Evolutionary conservation across 2,888 invertebrate species (phyloP).

Genomic region (Heliconius erato): DNA sequence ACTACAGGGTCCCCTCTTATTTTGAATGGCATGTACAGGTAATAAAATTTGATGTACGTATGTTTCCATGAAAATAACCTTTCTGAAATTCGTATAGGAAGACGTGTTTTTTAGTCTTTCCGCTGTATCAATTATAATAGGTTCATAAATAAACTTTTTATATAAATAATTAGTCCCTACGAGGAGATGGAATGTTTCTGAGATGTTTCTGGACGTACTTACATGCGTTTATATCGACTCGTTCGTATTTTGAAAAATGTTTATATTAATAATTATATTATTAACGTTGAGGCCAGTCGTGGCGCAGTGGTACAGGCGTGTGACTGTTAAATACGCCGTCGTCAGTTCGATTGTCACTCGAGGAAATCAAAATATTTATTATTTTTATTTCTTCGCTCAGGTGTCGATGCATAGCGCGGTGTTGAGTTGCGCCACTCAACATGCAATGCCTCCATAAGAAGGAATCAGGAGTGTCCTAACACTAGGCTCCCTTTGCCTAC

Average conservation of each 20-base stretch:
- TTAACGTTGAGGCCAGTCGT: not conserved
- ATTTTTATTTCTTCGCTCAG: too few relatives aligned
- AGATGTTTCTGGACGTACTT: too few relatives aligned
- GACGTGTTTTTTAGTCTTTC: not conserved
- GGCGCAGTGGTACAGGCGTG: too few relatives aligned
- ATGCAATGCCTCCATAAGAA: too few relatives aligned
- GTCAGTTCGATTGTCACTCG: too few relatives aligned
- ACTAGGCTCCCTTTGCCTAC: too few relatives aligned
- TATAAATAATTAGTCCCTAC: not conserved
- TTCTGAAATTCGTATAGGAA: not conserved
- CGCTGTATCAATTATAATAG: not conserved
- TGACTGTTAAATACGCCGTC: too few relatives aligned
- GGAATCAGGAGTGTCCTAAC: too few relatives aligned
- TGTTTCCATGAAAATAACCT: constrained; percentile 10
- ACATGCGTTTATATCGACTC: not conserved
- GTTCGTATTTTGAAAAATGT: not conserved
- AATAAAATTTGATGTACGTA: constrained; percentile 21
- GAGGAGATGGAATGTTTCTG: not conserved
- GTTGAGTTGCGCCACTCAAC: too few relatives aligned
- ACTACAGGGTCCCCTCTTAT: not conserved
- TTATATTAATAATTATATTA: not conserved
- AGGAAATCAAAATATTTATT: too few relatives aligned
- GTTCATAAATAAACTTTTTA: not conserved
- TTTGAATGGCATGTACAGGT: constrained; percentile 7
- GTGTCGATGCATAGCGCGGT: too few relatives aligned